A percentile compares a stretch with the other conserved stretches of the same genome.
Conservation (phyloP, 2,113 vertebrate genomes). For the Pelodiscus sinensis region DNA sequence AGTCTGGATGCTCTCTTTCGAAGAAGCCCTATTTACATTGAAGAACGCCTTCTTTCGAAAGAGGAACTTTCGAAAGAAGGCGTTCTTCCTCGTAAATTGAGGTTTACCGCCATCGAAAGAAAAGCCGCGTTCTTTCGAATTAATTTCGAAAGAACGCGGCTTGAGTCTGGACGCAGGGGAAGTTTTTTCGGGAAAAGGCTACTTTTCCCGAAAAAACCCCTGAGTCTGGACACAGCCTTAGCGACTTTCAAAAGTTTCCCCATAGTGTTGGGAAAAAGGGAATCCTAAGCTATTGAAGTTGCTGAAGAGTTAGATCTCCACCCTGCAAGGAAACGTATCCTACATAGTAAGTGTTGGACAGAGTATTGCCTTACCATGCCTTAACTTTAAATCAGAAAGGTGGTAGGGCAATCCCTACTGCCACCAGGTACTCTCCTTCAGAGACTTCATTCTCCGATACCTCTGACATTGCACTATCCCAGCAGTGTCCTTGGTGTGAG, state of each 20-base stretch:
- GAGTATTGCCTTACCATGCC: neutral
- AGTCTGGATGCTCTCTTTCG: too few relatives aligned
- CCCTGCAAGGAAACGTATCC: neutral
- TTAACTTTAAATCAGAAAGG: constrained; percentile 46
- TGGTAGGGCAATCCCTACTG: neutral
- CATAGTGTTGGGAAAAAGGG: neutral
- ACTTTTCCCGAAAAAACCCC: too few relatives aligned
- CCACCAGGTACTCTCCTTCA: neutral
- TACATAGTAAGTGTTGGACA: neutral
- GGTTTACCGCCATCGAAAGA: too few relatives aligned
- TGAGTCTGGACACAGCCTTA: too few relatives aligned
- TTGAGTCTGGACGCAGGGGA: too few relatives aligned
- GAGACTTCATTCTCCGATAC: neutral
- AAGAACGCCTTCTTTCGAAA: too few relatives aligned
- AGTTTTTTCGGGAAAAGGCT: too few relatives aligned
- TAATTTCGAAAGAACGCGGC: too few relatives aligned
- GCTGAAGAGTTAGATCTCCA: rapidly evolving
- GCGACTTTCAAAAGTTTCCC: neutral
- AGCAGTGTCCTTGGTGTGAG: constrained; percentile 38
- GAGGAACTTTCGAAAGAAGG: too few relatives aligned
- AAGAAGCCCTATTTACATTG: too few relatives aligned
- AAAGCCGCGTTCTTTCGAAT: too few relatives aligned
- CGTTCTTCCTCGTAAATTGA: too few relatives aligned
- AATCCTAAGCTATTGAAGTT: constrained; percentile 1
- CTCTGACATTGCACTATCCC: neutral